A percentile compares a stretch with the other conserved stretches of the same genome.
Evolutionary conservation across 2,113 vertebrate genomes (phyloP).

Genomic region (Sinocyclocheilus anophthalmus): DNA sequence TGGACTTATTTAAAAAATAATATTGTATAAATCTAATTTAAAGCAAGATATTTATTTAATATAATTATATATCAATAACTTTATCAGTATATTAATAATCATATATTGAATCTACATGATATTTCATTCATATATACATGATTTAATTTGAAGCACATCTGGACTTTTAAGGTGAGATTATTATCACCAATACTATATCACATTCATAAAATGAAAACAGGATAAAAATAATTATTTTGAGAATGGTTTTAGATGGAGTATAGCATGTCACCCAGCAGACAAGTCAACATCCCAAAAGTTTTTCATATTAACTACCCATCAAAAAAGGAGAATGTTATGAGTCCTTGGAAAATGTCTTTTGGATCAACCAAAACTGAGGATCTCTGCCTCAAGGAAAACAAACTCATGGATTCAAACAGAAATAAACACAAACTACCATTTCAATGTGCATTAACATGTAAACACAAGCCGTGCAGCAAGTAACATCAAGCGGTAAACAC

Average conservation of each 20-base stretch:
- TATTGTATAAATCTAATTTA: no score
- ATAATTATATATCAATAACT: no score
- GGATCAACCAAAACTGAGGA: background rate
- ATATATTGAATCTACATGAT: no score
- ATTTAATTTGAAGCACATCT: background rate
- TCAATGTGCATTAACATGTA: background rate
- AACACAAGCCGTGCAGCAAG: background rate
- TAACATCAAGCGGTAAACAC: constrained; percentile 3
- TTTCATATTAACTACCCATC: background rate
- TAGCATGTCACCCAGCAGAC: background rate
- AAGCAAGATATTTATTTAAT: no score
- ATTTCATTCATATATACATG: no score
- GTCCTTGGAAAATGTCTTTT: background rate
- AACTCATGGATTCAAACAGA: background rate
- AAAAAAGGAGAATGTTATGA: background rate
- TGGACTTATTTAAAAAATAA: no score
- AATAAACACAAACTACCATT: background rate
- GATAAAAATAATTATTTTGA: no score
- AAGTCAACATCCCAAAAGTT: background rate
- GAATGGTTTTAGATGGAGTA: no score
- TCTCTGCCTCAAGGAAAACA: background rate
- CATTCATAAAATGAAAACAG: no score
- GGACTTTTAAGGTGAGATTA: background rate
- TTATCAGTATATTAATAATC: no score
- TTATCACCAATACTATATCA: background rate